phyloP scores from a whole-genome alignment of 2,113 vertebrate species.

The Heteronetta atricapilla region DNA sequence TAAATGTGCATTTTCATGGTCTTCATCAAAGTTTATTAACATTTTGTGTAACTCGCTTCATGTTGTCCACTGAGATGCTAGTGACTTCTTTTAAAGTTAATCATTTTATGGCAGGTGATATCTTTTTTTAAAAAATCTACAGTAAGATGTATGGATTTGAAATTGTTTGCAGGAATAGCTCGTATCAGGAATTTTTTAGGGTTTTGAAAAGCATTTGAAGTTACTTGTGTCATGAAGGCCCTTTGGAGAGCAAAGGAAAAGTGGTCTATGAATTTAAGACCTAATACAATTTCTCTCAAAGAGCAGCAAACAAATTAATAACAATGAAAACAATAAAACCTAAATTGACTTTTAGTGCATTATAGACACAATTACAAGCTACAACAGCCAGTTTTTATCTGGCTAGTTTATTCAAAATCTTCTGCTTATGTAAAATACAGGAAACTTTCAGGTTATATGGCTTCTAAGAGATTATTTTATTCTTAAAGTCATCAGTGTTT shows the following conservation, averaged over 20 bases:
- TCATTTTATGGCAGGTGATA: not conserved
- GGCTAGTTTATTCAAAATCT: not conserved
- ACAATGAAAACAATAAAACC: not conserved
- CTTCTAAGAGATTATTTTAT: not conserved
- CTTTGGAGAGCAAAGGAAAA: not conserved
- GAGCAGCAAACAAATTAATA: not conserved
- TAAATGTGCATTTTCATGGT: not conserved
- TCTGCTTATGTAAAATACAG: not conserved
- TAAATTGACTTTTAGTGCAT: not conserved
- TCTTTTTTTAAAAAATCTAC: not conserved
- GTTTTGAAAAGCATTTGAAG: not conserved
- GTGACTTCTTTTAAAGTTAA: not conserved
- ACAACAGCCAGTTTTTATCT: not conserved
- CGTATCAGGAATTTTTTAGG: not conserved
- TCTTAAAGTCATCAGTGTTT: not conserved
- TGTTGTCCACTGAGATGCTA: not conserved
- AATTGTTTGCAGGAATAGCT: not conserved
- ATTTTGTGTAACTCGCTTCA: not conserved
- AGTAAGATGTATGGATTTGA: not conserved
- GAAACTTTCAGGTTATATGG: not conserved
- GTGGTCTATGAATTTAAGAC: not conserved
- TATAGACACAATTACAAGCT: not conserved
- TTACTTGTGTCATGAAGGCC: not conserved
- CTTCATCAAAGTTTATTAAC: not conserved
- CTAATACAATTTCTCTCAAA: not conserved